These are phyloP conservation scores for Acronicta psi DNA, from an alignment of 2,888 invertebrate species.

Conservation along the genomic window DNA sequence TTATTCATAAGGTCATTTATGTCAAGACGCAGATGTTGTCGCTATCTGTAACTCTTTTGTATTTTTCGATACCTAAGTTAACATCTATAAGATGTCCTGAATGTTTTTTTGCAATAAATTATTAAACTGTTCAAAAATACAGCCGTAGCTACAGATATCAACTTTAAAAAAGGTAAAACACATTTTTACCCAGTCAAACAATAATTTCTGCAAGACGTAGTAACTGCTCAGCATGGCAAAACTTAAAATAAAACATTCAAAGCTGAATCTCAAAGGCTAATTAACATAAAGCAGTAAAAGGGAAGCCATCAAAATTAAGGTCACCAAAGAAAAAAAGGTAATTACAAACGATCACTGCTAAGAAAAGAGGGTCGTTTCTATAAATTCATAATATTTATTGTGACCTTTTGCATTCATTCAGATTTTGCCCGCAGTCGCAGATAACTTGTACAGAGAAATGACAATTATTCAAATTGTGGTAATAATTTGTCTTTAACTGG, in stretches of 20 bases:
- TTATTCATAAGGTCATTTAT: too few relatives aligned
- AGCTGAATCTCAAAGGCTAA: conserved; percentile 23
- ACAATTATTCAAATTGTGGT: conserved; percentile 19
- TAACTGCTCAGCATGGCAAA: conserved; percentile 6
- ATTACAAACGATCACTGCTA: conserved; percentile 13
- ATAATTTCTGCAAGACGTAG: conserved; percentile 29
- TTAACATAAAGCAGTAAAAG: conserved; percentile 37
- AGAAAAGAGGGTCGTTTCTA: conserved; percentile 14
- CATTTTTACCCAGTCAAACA: conserved; percentile 14
- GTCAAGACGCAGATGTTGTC: too few relatives aligned
- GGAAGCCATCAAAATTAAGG: conserved; percentile 30
- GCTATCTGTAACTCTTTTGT: too few relatives aligned
- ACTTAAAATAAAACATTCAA: conserved; percentile 11
- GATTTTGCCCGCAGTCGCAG: not conserved
- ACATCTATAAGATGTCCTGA: too few relatives aligned
- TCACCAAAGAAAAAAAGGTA: conserved; percentile 29
- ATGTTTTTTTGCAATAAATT: too few relatives aligned
- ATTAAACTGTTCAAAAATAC: too few relatives aligned
- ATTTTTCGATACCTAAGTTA: too few relatives aligned
- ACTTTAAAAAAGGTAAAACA: not conserved
- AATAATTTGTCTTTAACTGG: conserved; percentile 13
- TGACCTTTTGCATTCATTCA: conserved; percentile 13
- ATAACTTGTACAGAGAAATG: conserved; percentile 2
- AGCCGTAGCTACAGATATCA: too few relatives aligned
- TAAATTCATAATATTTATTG: conserved; percentile 37